These are phyloP conservation scores for Ochotona princeps DNA, from an alignment of 2,113 vertebrate species.

Conservation along the genomic window DNA sequence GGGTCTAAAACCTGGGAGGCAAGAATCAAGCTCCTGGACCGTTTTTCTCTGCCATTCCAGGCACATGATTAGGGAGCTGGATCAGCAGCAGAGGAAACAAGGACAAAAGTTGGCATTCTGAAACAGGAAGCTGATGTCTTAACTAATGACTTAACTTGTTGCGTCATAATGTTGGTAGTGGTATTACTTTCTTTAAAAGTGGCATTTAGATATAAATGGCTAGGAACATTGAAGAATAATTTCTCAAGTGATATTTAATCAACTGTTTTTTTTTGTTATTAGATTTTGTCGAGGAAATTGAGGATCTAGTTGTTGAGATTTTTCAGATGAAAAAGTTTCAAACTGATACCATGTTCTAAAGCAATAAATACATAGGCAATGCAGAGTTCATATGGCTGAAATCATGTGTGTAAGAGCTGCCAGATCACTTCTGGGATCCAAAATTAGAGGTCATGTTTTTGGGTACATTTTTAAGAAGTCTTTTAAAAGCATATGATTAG, in stretches of 20 bases:
- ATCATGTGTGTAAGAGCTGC: neutral
- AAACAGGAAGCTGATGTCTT: too few relatives aligned
- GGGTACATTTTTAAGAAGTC: neutral
- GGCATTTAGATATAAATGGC: neutral
- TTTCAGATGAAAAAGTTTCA: neutral
- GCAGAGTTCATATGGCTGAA: neutral
- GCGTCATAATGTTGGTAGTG: too few relatives aligned
- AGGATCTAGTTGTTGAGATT: neutral
- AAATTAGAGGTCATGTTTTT: neutral
- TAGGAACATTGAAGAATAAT: neutral
- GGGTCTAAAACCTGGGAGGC: too few relatives aligned
- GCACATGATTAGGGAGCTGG: too few relatives aligned
- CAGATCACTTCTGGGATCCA: neutral
- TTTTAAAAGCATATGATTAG: neutral
- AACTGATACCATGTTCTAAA: neutral
- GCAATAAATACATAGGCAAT: neutral
- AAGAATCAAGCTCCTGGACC: too few relatives aligned
- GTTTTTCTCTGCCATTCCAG: too few relatives aligned
- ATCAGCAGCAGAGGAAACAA: too few relatives aligned
- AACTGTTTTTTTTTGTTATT: neutral
- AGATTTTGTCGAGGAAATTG: neutral
- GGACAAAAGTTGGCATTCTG: too few relatives aligned
- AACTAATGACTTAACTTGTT: too few relatives aligned
- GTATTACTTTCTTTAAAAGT: neutral
- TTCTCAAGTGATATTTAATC: neutral